phyloP scores from a whole-genome alignment of 1,140 invertebrate genomes.

The Stegodyphus dumicola region DNA sequence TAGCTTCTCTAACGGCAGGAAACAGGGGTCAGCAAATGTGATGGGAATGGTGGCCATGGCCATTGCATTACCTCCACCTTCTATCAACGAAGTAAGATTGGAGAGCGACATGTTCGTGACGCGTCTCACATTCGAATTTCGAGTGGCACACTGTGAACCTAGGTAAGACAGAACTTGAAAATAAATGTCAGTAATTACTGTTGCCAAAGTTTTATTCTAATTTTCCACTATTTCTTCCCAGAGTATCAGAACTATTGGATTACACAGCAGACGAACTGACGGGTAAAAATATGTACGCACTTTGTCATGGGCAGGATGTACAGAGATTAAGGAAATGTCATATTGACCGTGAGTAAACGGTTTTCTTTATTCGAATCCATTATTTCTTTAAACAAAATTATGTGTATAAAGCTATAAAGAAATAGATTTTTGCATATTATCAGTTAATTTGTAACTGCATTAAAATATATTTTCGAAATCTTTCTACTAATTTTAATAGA shows the following conservation, averaged over 20 bases:
- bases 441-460: too few relatives aligned
- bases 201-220: too few relatives aligned
- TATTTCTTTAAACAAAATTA: neutral
- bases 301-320: slow-evolving; percentile 95
- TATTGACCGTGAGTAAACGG: slow-evolving; percentile 84
- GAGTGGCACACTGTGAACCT: slow-evolving; percentile 96
- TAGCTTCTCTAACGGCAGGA: slow-evolving; percentile 81
- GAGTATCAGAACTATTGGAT: slow-evolving; percentile 92
- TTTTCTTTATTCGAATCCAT: neutral
- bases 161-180: slow-evolving; percentile 74
- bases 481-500: too few relatives aligned
- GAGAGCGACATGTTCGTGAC: slow-evolving; percentile 98
- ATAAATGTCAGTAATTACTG: too few relatives aligned
- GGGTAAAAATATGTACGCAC: slow-evolving; percentile 91
- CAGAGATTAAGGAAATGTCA: slow-evolving; percentile 92
- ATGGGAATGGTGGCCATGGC: slow-evolving; percentile 94
- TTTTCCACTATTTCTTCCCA: slow-evolving; percentile 66
- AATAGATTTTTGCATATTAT: too few relatives aligned
- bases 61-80: slow-evolving; percentile 94
- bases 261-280: slow-evolving; percentile 93
- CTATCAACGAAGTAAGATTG: slow-evolving; percentile 94
- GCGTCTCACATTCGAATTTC: slow-evolving; percentile 93
- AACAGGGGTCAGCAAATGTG: slow-evolving; percentile 20
- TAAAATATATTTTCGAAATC: too few relatives aligned
- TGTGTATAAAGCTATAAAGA: too few relatives aligned